Conservation (phyloP, 2,797 vertebrate genomes). For the Artibeus lituratus region DNA sequence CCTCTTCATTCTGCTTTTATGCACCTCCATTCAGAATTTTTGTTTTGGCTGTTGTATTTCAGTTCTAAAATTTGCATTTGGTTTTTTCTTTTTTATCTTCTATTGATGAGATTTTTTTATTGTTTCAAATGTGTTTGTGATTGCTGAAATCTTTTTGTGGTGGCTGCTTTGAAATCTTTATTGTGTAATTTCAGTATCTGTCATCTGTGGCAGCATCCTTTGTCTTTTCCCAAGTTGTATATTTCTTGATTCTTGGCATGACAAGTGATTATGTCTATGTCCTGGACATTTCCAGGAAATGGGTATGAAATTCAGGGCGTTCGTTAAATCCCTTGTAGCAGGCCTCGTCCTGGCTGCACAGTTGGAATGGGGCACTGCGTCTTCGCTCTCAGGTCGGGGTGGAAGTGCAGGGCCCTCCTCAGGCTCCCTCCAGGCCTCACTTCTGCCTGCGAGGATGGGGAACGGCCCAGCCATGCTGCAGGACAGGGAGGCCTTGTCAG, state of each 20-base stretch:
- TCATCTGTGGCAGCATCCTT: background rate
- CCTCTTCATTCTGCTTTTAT: background rate
- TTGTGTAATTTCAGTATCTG: background rate
- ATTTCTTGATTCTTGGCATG: background rate
- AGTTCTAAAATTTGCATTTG: background rate
- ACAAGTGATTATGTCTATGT: background rate
- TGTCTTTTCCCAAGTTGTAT: background rate
- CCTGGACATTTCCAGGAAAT: background rate
- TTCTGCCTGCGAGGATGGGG: background rate
- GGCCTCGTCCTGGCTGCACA: background rate
- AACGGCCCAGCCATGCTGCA: rapidly evolving
- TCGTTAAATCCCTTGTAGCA: background rate
- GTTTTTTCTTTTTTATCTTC: background rate
- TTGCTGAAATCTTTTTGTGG: background rate
- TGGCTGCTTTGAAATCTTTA: background rate
- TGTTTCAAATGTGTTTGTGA: background rate
- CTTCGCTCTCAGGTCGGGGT: background rate
- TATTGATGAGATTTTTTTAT: background rate
- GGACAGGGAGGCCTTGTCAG: background rate
- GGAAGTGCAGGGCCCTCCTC: background rate
- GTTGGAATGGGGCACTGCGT: background rate
- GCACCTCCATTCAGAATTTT: background rate
- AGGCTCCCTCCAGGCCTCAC: background rate
- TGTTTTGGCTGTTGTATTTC: background rate
- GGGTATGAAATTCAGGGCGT: background rate